Base-by-base conservation (phyloP, 1,140 invertebrate species). In the Tetragonula clypearis region DNA sequence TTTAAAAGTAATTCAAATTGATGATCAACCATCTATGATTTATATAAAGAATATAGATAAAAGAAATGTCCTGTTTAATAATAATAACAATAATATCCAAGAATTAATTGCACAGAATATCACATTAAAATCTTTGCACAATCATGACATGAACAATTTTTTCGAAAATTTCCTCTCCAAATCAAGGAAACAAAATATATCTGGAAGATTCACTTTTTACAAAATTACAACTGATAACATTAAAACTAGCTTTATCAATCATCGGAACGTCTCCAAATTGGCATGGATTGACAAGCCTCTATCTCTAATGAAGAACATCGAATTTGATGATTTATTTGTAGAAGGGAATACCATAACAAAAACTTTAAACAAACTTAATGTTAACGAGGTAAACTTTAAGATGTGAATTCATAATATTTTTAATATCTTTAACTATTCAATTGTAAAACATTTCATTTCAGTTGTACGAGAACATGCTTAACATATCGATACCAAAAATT, bases 321-420 rank as follows among this genome's bases (percentile, higher is more conserved):
- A 77, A 14, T 93, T 93, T 65, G 76, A 83, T 1, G 58, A 91
- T 77, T 66, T 93, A 14, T 62, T 76, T 12, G 86, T 91, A 12
- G 65, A 90, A n/a, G 84, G 87, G 0, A 60, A 91, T 35, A 74
- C 91, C 15, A 19, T n/a, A 15, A 87, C 71, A 8, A 79, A 72
- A 21, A 86, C 26, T 2, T 65, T 92, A 35, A 92, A 93, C 5
- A 79, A 75, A n/a, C 77, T 76, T 17, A 49, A 78, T 14, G 55
- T 90, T 60, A 14, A 30, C 5, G 60, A 86, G 86, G 92, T 92
- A 86, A 72, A 30, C 15, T 71, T 73, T 76, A 19, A 62, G 62
- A 81, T 69, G 49, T 53, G 2, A 71, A 23, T 23, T 69, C 4
- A 55, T 58, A 2, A 21, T 41, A 76, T 55, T 14, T 68, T 81